phyloP scores from a whole-genome alignment of 2,113 vertebrate genomes.

The Hypomesus transpacificus region DNA sequence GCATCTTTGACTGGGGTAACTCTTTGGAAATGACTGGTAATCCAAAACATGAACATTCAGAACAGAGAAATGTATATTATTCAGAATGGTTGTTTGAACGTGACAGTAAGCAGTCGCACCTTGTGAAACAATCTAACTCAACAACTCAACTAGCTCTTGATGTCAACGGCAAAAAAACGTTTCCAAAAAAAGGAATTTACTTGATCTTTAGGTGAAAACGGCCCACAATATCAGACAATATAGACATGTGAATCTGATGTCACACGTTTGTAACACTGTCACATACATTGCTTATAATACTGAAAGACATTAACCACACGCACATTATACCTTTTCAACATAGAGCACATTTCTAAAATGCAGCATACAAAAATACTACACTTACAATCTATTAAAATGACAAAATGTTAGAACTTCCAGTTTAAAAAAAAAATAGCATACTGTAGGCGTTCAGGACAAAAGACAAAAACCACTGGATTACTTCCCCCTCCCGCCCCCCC shows the following conservation, averaged over 20 bases:
- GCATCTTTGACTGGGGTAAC: background rate
- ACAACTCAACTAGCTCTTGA: background rate
- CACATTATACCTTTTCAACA: constrained; percentile 53
- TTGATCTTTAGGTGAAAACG: constrained; percentile 26
- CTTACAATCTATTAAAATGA: constrained; percentile 30
- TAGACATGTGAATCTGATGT: constrained; percentile 17
- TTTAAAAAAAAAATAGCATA: constrained; percentile 47
- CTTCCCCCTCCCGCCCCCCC: background rate
- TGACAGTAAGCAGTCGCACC: background rate
- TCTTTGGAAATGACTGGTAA: too few species aligned
- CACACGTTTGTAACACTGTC: constrained; percentile 57
- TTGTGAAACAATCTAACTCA: constrained; percentile 10
- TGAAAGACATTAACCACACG: constrained; percentile 40
- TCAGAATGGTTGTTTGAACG: background rate
- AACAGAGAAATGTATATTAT: background rate
- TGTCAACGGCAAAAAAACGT: background rate
- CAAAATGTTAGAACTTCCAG: constrained; percentile 70
- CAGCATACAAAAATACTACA: constrained; percentile 72
- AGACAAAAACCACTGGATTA: constrained; percentile 4
- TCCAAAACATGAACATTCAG: too few species aligned
- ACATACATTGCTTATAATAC: constrained; percentile 56
- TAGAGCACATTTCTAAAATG: constrained; percentile 71
- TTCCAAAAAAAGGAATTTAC: constrained; percentile 12
- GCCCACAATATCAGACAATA: constrained; percentile 7
- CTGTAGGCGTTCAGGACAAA: background rate